Base-by-base conservation (phyloP, 2,888 invertebrate genomes). In the Netelia melanura region DNA sequence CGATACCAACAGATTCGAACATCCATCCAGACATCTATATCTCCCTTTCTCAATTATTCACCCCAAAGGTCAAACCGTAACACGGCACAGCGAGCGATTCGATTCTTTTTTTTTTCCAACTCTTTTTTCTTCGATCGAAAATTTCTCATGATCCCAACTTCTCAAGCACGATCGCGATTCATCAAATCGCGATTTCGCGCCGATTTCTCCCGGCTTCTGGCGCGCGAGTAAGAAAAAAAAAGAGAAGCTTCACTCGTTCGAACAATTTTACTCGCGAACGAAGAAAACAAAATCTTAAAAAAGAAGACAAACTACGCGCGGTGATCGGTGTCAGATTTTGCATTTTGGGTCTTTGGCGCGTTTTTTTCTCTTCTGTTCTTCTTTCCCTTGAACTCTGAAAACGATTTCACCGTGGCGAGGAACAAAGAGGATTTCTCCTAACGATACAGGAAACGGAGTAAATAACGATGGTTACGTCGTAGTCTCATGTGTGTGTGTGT, bases 101-200 rank as follows among this genome's bases (percentile, higher is more conserved):
- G 3, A 44, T 65, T 65, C 30, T 58, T 21, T 58, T 58, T 58
- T 58, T 58, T 11, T 10, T 30, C 17, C 17, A 17, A 17, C 17
- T 17, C 17, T 30, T 21, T 21, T 21, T 21, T 21, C 23, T 52
- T 48, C 61, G 21, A 81, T 81, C 74, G 67, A 67, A 48, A 48
- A 74, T 74, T 79, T 74, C 67, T 81, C 80, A 74, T 81, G 74
- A 81, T 81, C 67, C 52, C 17, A 11, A 62, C 11, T 25, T 17
- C 25, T 8, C 61, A 17, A 44, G 10, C 30, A 11, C 58, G 80
- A 81, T 74, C 80, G 74, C 74, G 80, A 67, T 80, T 21, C 14
- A 30, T 23, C 74, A 58, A 61, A 67, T 81, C 65, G 67, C 72
- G 58, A 81, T 61, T 81, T 81, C 80, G 58, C 74, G 65, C 67